Evolutionary conservation across 2,888 invertebrate species (phyloP), one percentile per base, ranked within the genome.

Genomic region (Sminthurides aquaticus): DNA sequence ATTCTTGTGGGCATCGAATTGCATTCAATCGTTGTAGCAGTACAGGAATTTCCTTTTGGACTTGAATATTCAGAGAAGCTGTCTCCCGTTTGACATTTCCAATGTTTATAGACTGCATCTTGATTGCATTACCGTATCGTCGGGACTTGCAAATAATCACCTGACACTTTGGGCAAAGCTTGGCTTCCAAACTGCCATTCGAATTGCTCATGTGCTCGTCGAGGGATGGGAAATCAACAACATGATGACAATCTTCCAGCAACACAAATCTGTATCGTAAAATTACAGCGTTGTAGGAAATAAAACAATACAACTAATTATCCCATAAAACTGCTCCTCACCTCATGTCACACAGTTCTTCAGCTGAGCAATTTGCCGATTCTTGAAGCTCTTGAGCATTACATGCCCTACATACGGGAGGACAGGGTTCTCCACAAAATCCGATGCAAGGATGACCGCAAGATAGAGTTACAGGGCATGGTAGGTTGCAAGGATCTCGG

Each of bases 351-450:
- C 43, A 55, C 1, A 64, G 66, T 1, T 67, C 69, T 54, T 69
- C 66, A 24, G n/a, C 34, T 5, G 64, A 65, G 48, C 55, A 60
- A 15, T 66, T 11, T 3, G 59, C 48, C 20, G 11, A 28, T 27
- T 64, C 59, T 2, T 52, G 57, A 18, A 77, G 76, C 69, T 76
- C 74, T 5, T 77, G 75, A 22, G 75, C 64, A 65, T 82, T 74
- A 78, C 88, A 88, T 22, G 76, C 59, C 26, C 80, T 77, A 78
- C 88, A 88, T 60, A 83, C 74, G 43, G 77, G 77, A 22, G 86
- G 86, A 77, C 87, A 87, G 11, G 80, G 81, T 77, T 89, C 88
- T 20, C 86, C 87, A 79, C 88, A 88, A 60, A 86, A 81, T 18
- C 88, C 82, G 78, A 74, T 68, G 69, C 81, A 81, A 0, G 60